Evolutionary conservation across 2,113 vertebrate genomes (phyloP).

Genomic region (Dendrocopos noguchii): DNA sequence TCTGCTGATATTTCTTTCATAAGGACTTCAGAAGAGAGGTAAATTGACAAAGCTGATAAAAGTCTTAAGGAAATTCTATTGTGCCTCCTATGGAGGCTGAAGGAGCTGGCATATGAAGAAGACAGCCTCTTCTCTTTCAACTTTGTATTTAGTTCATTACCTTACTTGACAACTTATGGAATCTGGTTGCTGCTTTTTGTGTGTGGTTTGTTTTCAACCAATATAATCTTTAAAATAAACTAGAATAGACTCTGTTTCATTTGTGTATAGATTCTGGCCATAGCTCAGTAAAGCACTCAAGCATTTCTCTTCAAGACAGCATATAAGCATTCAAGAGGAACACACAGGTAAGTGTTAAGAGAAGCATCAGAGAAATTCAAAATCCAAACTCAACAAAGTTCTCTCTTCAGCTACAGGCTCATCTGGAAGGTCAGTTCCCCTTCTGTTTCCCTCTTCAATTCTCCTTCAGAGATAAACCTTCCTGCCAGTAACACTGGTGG

Average conservation of each 20-base stretch:
- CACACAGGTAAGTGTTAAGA: neutral
- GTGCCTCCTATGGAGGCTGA: neutral
- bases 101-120: neutral
- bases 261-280: neutral
- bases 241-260: neutral
- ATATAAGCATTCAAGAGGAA: neutral
- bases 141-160: neutral
- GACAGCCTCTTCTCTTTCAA: neutral
- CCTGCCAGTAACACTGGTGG: fast-evolving
- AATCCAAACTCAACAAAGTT: neutral
- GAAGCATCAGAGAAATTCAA: neutral
- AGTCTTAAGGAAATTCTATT: neutral
- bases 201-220: no score
- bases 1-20: neutral
- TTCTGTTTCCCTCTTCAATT: neutral
- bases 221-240: neutral
- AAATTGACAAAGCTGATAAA: neutral
- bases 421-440: neutral
- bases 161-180: neutral
- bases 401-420: neutral
- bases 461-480: neutral
- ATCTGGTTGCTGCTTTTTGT: neutral
- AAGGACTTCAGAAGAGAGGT: neutral
- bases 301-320: neutral
- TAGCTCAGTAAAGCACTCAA: neutral